A percentile compares a stretch with the other conserved stretches of the same genome.
Evolutionary conservation across 2,113 vertebrate species (phyloP).

Genomic region (Xiphias gladius): DNA sequence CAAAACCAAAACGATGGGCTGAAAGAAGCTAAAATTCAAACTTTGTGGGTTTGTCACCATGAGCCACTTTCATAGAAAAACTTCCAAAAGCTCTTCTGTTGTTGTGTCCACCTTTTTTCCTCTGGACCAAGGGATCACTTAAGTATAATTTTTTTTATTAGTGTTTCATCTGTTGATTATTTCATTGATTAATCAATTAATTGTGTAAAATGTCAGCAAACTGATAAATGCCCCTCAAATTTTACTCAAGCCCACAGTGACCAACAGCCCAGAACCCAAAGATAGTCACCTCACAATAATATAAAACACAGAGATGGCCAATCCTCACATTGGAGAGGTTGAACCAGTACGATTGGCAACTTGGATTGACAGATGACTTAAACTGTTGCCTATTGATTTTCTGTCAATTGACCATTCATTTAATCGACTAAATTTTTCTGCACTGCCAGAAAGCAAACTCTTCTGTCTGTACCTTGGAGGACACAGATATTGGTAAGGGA

Average conservation of each 20-base stretch:
- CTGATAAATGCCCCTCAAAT: neutral
- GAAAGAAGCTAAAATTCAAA: neutral
- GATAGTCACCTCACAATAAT: neutral
- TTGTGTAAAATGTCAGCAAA: neutral
- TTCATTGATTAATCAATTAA: neutral
- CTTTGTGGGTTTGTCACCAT: no score
- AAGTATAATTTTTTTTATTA: neutral
- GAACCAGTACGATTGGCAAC: neutral
- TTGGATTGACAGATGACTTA: neutral
- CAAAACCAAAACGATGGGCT: no score
- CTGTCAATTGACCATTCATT: neutral
- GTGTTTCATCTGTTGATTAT: neutral
- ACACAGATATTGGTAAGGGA: conserved; percentile 25
- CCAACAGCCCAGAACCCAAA: neutral
- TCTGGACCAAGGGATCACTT: neutral
- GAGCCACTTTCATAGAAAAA: no score
- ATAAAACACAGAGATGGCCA: neutral
- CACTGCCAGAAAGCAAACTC: conserved; percentile 1
- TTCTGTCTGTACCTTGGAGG: conserved; percentile 10
- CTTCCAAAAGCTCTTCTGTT: neutral
- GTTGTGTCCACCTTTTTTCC: neutral
- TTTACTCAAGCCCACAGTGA: neutral
- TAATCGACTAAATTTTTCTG: neutral
- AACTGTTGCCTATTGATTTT: neutral
- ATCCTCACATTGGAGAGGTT: neutral